A percentile compares a stretch with the other conserved stretches of the same genome.
Conservation (phyloP, 2,113 vertebrate genomes). For the Platycercus adscitus region DNA sequence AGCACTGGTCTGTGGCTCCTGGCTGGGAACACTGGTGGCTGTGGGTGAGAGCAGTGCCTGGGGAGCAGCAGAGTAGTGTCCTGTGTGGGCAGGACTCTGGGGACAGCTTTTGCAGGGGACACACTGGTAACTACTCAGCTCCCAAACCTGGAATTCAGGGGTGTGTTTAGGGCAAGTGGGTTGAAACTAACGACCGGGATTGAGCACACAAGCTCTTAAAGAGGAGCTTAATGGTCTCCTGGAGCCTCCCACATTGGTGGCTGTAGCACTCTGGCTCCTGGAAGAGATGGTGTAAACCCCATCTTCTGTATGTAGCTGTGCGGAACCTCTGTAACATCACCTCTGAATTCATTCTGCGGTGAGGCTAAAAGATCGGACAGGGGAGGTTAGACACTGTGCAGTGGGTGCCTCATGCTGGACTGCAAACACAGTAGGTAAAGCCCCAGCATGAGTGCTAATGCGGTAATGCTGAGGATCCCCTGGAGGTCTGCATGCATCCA, state of each 20-base stretch:
- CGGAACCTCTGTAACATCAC: not conserved
- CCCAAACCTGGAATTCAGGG: not conserved
- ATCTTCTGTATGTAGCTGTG: not conserved
- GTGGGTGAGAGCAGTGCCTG: not conserved
- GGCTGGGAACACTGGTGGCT: not conserved
- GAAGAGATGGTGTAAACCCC: not conserved
- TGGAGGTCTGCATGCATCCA: not conserved
- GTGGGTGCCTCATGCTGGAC: rapidly evolving
- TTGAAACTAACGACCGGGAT: not conserved
- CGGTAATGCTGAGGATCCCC: not conserved
- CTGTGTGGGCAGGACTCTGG: rapidly evolving
- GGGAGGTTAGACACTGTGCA: not conserved
- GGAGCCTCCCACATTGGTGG: rapidly evolving
- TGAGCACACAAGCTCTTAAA: not conserved
- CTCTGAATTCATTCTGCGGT: not conserved
- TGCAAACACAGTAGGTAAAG: not conserved
- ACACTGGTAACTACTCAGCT: not conserved
- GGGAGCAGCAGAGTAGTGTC: not conserved
- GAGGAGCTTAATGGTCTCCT: not conserved
- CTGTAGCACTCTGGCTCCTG: not conserved
- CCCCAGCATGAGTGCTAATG: rapidly evolving
- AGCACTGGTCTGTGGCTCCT: not conserved
- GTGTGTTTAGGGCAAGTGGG: not conserved
- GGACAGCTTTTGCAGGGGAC: not conserved
- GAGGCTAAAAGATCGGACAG: not conserved